phyloP scores from a whole-genome alignment of 2,797 vertebrate genomes.

The Botia kubotai region DNA sequence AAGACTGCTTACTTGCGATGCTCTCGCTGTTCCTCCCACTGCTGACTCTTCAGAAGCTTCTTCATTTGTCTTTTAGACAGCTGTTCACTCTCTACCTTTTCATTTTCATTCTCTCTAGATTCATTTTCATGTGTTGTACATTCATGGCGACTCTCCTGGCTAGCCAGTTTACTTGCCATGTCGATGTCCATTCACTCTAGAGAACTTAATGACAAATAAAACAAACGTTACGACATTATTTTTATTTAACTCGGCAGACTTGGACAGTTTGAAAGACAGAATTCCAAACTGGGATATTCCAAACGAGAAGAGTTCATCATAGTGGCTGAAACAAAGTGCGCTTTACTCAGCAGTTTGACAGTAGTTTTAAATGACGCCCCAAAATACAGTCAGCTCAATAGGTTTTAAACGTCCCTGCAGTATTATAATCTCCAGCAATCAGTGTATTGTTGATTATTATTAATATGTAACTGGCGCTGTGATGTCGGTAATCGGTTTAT shows the following conservation, averaged over 20 bases:
- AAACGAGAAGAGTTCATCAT: too few relatives aligned
- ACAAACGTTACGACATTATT: neutral
- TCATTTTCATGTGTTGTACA: constrained; percentile 7
- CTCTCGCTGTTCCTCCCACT: constrained; percentile 94
- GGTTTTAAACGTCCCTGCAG: neutral
- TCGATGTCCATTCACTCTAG: constrained; percentile 28
- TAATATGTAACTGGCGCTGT: neutral
- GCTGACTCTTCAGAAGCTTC: constrained; percentile 88
- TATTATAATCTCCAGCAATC: neutral
- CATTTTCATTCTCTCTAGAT: neutral
- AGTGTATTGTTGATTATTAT: neutral
- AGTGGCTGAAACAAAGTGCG: too few relatives aligned
- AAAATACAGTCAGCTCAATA: too few relatives aligned
- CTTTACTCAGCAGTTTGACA: too few relatives aligned
- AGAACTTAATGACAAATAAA: neutral
- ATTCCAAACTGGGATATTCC: neutral
- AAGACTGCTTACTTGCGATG: constrained; percentile 83
- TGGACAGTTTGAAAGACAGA: neutral
- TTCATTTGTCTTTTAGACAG: constrained; percentile 93
- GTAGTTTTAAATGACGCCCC: too few relatives aligned
- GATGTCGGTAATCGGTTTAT: neutral
- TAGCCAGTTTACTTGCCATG: constrained; percentile 9
- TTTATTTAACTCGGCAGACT: neutral
- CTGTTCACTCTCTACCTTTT: constrained; percentile 14
- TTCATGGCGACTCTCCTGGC: constrained; percentile 8